A percentile compares a stretch with the other conserved stretches of the same genome.
These are phyloP conservation scores for Leuciscus waleckii DNA, from an alignment of 2,797 vertebrate genomes.

Conservation along the genomic window DNA sequence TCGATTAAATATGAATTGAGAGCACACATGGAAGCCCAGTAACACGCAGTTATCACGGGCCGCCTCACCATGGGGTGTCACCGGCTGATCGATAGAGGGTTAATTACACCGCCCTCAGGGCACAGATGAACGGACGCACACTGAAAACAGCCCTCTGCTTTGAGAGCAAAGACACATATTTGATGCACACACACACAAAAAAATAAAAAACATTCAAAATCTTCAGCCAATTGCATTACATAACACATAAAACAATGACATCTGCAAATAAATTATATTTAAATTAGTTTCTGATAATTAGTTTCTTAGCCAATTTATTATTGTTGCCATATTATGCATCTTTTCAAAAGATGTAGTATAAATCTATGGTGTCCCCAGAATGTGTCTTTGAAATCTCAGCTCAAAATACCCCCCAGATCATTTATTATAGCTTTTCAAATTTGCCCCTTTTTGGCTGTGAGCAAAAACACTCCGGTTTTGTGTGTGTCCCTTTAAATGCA, in stretches of 20 bases:
- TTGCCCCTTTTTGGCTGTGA: no score
- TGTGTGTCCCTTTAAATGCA: no score
- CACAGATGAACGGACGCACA: constrained; percentile 60
- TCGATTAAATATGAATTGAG: constrained; percentile 81
- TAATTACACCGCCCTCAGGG: constrained; percentile 74
- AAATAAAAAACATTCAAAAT: not conserved
- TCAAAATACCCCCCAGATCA: no score
- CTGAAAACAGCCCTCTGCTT: constrained; percentile 57
- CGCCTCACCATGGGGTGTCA: constrained; percentile 70
- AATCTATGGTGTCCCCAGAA: no score
- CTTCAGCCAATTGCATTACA: constrained; percentile 34
- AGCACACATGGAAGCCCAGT: constrained; percentile 69
- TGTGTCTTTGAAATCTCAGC: no score
- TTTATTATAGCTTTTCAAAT: no score
- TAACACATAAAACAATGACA: constrained; percentile 14
- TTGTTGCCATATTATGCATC: no score
- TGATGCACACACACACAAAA: not conserved
- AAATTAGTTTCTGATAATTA: not conserved
- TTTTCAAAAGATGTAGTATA: no score
- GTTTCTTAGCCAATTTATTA: not conserved
- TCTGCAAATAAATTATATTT: not conserved
- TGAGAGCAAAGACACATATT: constrained; percentile 38
- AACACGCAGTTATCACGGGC: constrained; percentile 78
- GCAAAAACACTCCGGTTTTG: no score
- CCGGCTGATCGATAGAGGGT: constrained; percentile 77